Evolutionary conservation across 2,797 vertebrate genomes (phyloP), one percentile per base, ranked within the genome.

Genomic region (Buphagus erythrorhynchus): DNA sequence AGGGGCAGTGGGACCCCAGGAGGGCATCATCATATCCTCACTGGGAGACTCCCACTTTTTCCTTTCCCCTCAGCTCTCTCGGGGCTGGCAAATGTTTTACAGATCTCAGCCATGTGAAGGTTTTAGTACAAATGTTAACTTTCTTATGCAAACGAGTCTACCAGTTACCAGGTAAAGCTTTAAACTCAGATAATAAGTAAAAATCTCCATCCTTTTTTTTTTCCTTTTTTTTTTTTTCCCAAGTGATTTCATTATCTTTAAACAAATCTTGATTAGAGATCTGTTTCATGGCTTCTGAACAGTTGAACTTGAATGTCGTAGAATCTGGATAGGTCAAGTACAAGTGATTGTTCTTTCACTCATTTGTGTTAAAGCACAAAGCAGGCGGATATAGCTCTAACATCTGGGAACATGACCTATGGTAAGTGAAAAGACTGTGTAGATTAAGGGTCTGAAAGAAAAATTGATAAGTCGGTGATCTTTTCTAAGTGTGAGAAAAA

Each of bases 1-100:
- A 43, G 42, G 58, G 52, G 14, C 72, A 78, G 57, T 0, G 0
- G 65, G 43, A 55, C 36, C 31, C 28, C 3, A 0, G 31, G 22
- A 61, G 28, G 17, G 6, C 40, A 55, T 25, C 36, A 38, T 36
- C 22, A 10, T 16, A 19, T 46, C 46, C 35, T 54, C 13, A 2
- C 38, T 58, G 59, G 24, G 38, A 57, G 12, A 54, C 7, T 80
- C 33, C 71, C 15, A 17, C 63, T 18, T 9, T 43, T 35, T 46
- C 22, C 54, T 88, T 86, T 88, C 20, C 33, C 14, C 28, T 75
- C 49, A 43, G 28, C 20, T 20, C 31, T 72, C 69, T 61, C 0
- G 0, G 20, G 12, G 18, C 51, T 90, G 49, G 43, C 35, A 71
- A 11, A 48, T 28, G 5, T 80, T 81, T 49, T 57, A 33, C 13